Evolutionary conservation across 2,888 invertebrate genomes (phyloP), one percentile per base, ranked within the genome.

Genomic region (Hipparchia semele): DNA sequence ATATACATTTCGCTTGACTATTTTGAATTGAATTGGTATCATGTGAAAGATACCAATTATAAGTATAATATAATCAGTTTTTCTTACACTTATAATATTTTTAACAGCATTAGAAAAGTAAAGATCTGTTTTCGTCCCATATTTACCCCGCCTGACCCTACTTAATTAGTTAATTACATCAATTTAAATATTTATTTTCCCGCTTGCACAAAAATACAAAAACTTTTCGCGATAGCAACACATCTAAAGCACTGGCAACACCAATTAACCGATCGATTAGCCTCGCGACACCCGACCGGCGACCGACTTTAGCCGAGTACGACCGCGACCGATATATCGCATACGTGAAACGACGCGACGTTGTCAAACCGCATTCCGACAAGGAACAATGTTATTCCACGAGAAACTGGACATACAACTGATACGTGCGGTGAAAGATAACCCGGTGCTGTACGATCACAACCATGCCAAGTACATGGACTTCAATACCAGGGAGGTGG

Each of bases 391-490:
- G 79, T 66, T 80, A 51, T 79, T 79, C 64, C 77, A 84, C 75
- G 88, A 89, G 58, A 87, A 84, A 76, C 78, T 87, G 8, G 92
- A 93, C 71, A 72, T 88, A 6, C 86, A 87, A 69, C 82, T 93
- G 4, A 90, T 93, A 54, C 80, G 80, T 9, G 80, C 88, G 2
- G 93, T 93, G 4, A 85, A 84, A 61, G 85, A 88, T 1, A 85
- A 90, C 68, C 84, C 90, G 0, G 88, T 91, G 10, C 71, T 93
- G 0, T 93, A 93, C 78, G 90, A 94, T 72, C 82, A 82, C 65
- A 89, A 86, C 73, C 84, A 92, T 79, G 80, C 79, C 0, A 88
- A 89, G 72, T 93, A 94, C 72, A 90, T 92, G 90, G 91, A 94
- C 77, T 90, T 90, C 69, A 92, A 94, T 59, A 81, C 88, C 0